A percentile compares a stretch with the other conserved stretches of the same genome.
Conservation (phyloP, 2,888 invertebrate genomes). For the Nephrotoma appendiculata region DNA sequence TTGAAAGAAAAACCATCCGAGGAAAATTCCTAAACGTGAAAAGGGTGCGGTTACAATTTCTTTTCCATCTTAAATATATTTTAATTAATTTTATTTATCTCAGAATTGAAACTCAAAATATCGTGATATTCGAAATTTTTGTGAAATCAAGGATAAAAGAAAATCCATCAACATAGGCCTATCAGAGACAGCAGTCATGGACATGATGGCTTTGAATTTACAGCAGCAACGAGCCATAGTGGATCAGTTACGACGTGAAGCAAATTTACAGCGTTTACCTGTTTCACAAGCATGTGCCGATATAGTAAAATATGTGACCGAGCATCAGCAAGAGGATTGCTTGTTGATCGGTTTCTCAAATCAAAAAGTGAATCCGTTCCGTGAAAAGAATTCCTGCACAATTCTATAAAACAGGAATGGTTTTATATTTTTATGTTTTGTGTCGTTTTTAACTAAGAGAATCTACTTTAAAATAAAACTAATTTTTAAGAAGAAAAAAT, state of each 20-base stretch:
- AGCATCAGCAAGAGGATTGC: slow-evolving; percentile 87
- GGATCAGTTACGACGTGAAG: slow-evolving; percentile 85
- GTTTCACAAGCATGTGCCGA: slow-evolving; percentile 85
- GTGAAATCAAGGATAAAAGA: not conserved
- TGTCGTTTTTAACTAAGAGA: not conserved
- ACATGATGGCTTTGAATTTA: slow-evolving; percentile 72
- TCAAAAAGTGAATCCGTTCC: slow-evolving; percentile 90
- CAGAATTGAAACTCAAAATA: not conserved
- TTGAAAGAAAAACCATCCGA: not conserved
- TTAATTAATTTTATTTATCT: not conserved
- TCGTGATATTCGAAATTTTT: not conserved
- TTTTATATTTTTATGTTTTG: not conserved
- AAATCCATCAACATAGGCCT: slow-evolving; percentile 58
- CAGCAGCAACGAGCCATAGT: slow-evolving; percentile 85
- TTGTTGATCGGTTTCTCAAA: slow-evolving; percentile 85
- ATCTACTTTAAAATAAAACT: not conserved
- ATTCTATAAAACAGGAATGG: slow-evolving; percentile 46
- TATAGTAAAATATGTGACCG: slow-evolving; percentile 78
- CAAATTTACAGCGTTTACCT: slow-evolving; percentile 70
- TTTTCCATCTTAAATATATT: not conserved
- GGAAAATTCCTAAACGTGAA: not conserved
- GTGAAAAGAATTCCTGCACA: slow-evolving; percentile 81
- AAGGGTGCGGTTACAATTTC: not conserved
- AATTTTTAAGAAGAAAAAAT: not conserved
- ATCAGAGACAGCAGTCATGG: slow-evolving; percentile 79